phyloP scores from a whole-genome alignment of 1,140 invertebrate genomes.

The Drosophila tropicalis region DNA sequence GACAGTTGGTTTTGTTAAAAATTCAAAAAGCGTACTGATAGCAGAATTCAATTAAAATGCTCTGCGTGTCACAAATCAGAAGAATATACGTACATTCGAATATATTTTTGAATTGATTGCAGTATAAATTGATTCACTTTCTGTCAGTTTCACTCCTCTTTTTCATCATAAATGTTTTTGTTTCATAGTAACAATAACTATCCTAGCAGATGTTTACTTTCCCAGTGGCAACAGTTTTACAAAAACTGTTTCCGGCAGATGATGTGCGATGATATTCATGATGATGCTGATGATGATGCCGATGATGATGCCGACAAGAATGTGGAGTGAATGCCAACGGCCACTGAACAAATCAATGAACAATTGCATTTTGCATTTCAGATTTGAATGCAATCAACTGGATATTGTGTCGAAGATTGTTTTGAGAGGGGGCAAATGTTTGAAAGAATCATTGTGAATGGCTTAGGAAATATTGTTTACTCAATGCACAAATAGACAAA shows the following conservation, averaged over 20 bases:
- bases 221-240: slow-evolving; percentile 16
- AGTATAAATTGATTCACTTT: slow-evolving; percentile 57
- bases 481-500: slow-evolving; percentile 4
- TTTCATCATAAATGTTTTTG: slow-evolving; percentile 43
- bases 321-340: background rate
- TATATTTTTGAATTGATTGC: slow-evolving; percentile 60
- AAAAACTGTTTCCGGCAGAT: background rate
- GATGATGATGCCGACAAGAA: background rate
- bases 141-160: slow-evolving; percentile 4
- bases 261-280: slow-evolving; percentile 2
- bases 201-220: slow-evolving; percentile 36
- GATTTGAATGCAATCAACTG: slow-evolving; percentile 15
- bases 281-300: slow-evolving; percentile 6
- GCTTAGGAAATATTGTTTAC: slow-evolving; percentile 5
- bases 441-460: slow-evolving; percentile 7
- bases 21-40: slow-evolving; percentile 61
- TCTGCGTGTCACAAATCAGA: slow-evolving; percentile 70
- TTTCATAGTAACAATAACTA: slow-evolving; percentile 41
- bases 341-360: slow-evolving; percentile 7
- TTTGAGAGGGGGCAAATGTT: background rate
- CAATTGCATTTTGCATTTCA: slow-evolving; percentile 18
- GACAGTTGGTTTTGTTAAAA: slow-evolving; percentile 43
- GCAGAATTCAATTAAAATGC: slow-evolving; percentile 75
- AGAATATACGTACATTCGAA: slow-evolving; percentile 22
- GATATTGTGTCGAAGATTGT: slow-evolving; percentile 6